These are phyloP conservation scores for Otus sunia DNA, from an alignment of 2,113 vertebrate genomes.

Conservation along the genomic window DNA sequence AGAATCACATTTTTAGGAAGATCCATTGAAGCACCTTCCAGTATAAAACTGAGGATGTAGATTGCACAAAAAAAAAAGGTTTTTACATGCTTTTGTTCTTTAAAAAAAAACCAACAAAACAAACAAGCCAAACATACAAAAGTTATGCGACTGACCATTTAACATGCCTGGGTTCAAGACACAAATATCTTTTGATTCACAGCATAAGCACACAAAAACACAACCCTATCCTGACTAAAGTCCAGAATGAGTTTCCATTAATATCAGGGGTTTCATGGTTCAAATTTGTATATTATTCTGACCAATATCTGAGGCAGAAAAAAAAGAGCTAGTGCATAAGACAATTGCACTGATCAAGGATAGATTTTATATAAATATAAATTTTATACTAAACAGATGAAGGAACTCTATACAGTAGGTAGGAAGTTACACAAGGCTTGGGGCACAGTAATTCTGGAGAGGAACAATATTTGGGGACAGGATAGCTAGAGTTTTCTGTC, in stretches of 20 bases:
- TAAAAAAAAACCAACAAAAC: neutral
- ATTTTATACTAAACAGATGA: neutral
- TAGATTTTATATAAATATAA: neutral
- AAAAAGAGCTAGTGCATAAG: neutral
- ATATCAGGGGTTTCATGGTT: neutral
- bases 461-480: neutral
- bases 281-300: neutral
- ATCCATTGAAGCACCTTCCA: neutral
- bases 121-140: neutral
- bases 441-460: neutral
- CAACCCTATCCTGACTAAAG: neutral
- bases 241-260: neutral
- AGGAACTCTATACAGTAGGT: neutral
- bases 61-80: neutral
- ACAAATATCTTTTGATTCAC: neutral
- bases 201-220: neutral
- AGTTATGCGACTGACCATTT: neutral
- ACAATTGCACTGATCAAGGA: neutral
- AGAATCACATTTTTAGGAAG: neutral
- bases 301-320: neutral
- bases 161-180: neutral
- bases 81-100: neutral
- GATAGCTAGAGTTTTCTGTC: neutral
- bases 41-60: neutral
- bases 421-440: neutral